These are phyloP conservation scores for Trichonephila clavipes DNA, from an alignment of 1,140 invertebrate species.

Conservation along the genomic window DNA sequence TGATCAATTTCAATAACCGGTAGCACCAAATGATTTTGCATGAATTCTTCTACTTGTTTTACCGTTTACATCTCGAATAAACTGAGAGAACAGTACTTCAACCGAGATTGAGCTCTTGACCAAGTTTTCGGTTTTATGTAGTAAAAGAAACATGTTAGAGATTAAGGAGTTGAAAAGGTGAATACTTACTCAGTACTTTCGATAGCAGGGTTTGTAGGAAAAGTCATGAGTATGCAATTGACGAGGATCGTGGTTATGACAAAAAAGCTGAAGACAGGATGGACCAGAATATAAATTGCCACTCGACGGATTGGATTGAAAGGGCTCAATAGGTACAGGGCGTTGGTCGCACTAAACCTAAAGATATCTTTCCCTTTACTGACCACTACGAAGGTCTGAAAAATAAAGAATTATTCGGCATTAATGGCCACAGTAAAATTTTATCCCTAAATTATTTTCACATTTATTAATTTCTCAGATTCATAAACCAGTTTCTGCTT, in stretches of 20 bases:
- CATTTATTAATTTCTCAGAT: too few species aligned
- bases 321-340: slow-evolving; percentile 95
- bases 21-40: too few species aligned
- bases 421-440: too few species aligned
- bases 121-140: too few species aligned
- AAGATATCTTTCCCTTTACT: slow-evolving; percentile 99
- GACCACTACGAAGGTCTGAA: slow-evolving; percentile 98
- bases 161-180: neutral
- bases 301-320: slow-evolving; percentile 98
- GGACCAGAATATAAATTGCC: slow-evolving; percentile 98
- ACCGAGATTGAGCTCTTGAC: too few species aligned
- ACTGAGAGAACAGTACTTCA: too few species aligned
- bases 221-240: slow-evolving; percentile 99
- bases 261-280: slow-evolving; percentile 98
- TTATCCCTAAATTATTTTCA: too few species aligned
- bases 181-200: slow-evolving; percentile 97
- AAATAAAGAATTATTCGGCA: slow-evolving; percentile 63
- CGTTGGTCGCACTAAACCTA: slow-evolving; percentile 98
- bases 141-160: neutral
- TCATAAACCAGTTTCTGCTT: too few species aligned
- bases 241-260: slow-evolving; percentile 98
- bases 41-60: too few species aligned
- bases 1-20: too few species aligned
- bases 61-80: too few species aligned
- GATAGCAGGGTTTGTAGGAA: slow-evolving; percentile 93